Base-by-base conservation (phyloP, 1,140 invertebrate genomes). In the Agraylea sexmaculata region DNA sequence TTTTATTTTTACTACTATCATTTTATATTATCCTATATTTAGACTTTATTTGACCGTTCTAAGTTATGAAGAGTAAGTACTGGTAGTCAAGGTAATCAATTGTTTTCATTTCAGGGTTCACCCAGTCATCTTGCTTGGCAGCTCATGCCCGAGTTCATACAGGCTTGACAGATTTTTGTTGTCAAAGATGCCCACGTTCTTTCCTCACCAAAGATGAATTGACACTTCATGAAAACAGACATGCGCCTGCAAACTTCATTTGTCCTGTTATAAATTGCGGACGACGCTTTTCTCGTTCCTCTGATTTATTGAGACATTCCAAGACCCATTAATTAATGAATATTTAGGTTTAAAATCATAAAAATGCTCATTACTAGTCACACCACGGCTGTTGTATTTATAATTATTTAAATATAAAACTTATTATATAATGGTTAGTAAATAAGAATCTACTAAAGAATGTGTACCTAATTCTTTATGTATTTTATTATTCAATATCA, bases 111-210 rank as follows among this genome's bases (percentile, higher is more conserved):
- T 15, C 35, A 59, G 58, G 57, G 37, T 62, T 60, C 42, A 60
- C 56, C 2, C 58, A 60, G 32, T 57, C 57, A 7, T 58, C 57
- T 34, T 57, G 57, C 32, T 47, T 61, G 17, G 50, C 52, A 3
- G 50, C 53, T 1, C 59, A 61, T 38, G 47, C 55, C 40, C 56
- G 55, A 37, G 42, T 51, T 18, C 57, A 59, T 45, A 47, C 49
- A 20, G 52, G 44, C 7, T 52, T 50, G 21, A 45, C 49, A 15
- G 51, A 51, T 12, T 55, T 51, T 37, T 8, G 23, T 7, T 59
- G 57, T 46, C 17, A 16, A 7, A 38, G 43, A 12, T 59, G 57
- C 43, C 47, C 56, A 39, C 43, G 47, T 32, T 36, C 46, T n/a
- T 59, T 57, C 45, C 46, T 49, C 29, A 52, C 51, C 15, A 49